Conservation (phyloP, 2,888 invertebrate genomes). For the Galerucella pusilla region DNA sequence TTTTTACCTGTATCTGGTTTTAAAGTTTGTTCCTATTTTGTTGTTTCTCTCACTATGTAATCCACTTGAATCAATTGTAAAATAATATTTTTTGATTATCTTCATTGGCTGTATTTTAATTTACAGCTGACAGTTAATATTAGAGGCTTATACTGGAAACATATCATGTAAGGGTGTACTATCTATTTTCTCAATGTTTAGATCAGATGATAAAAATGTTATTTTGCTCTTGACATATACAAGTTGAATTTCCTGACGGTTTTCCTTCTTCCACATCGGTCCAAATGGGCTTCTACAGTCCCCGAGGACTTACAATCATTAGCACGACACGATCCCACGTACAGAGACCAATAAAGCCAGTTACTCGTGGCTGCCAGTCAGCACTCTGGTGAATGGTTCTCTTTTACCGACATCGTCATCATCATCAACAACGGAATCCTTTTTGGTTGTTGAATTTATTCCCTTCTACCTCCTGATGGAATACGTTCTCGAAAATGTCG, state of each 20-base stretch:
- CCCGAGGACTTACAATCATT: conserved; percentile 61
- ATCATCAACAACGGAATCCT: conserved; percentile 42
- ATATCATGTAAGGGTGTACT: too few species aligned
- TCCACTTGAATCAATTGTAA: too few species aligned
- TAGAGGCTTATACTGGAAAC: too few species aligned
- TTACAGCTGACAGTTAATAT: too few species aligned
- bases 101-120: too few species aligned
- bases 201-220: conserved; percentile 36
- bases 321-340: conserved; percentile 63
- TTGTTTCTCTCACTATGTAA: too few species aligned
- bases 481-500: conserved; percentile 13
- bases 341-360: conserved; percentile 59
- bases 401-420: conserved; percentile 46
- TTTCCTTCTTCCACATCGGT: conserved; percentile 32
- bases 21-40: too few species aligned
- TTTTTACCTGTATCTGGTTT: too few species aligned
- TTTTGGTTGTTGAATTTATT: conserved; percentile 36
- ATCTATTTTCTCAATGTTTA: background rate
- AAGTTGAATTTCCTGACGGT: conserved; percentile 38
- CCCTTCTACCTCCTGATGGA: conserved; percentile 14
- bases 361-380: conserved; percentile 63
- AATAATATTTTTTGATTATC: too few species aligned
- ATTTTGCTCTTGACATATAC: conserved; percentile 35
- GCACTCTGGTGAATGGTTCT: conserved; percentile 56
- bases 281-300: conserved; percentile 50